phyloP scores from a whole-genome alignment of 2,888 invertebrate genomes.

The Agrotis clavis region DNA sequence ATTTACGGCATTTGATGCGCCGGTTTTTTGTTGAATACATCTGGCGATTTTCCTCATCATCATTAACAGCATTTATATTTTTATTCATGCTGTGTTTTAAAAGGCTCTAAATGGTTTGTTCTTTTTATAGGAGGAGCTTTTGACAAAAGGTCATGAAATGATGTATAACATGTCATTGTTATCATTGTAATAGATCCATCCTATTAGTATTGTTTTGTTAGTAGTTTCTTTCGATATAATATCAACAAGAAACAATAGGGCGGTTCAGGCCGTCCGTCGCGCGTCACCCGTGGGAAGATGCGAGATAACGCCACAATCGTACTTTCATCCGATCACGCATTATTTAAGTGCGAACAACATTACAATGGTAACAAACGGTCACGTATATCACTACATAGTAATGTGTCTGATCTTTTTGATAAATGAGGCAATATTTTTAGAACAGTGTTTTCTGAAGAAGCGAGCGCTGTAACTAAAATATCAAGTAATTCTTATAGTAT shows the following conservation, averaged over 20 bases:
- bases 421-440: slow-evolving; percentile 4
- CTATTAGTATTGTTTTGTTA: slow-evolving; percentile 78
- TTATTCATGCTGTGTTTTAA: slow-evolving; percentile 43
- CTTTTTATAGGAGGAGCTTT: slow-evolving; percentile 48
- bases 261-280: slow-evolving; percentile 67
- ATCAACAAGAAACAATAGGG: slow-evolving; percentile 76
- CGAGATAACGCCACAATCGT: slow-evolving; percentile 82
- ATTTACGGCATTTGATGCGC: slow-evolving; percentile 51
- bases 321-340: slow-evolving; percentile 88
- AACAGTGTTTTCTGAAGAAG: slow-evolving; percentile 2
- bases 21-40: slow-evolving; percentile 51
- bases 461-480: background rate
- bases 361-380: slow-evolving; percentile 77
- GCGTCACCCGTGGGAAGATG: slow-evolving; percentile 85
- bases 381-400: slow-evolving; percentile 52
- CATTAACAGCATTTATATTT: slow-evolving; percentile 49
- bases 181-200: slow-evolving; percentile 79
- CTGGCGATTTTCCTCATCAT: slow-evolving; percentile 46
- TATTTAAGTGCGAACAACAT: slow-evolving; percentile 86
- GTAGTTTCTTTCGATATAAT: slow-evolving; percentile 74
- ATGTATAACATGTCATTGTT: slow-evolving; percentile 74
- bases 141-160: slow-evolving; percentile 68
- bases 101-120: slow-evolving; percentile 41
- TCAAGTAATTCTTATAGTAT: slow-evolving; percentile 4
- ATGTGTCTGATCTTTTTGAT: slow-evolving; percentile 45